Percentiles rank a stretch among this genome's conserved stretches.
These are phyloP conservation scores for Hydriomena furcata DNA, from an alignment of 2,888 invertebrate genomes.

Conservation along the genomic window DNA sequence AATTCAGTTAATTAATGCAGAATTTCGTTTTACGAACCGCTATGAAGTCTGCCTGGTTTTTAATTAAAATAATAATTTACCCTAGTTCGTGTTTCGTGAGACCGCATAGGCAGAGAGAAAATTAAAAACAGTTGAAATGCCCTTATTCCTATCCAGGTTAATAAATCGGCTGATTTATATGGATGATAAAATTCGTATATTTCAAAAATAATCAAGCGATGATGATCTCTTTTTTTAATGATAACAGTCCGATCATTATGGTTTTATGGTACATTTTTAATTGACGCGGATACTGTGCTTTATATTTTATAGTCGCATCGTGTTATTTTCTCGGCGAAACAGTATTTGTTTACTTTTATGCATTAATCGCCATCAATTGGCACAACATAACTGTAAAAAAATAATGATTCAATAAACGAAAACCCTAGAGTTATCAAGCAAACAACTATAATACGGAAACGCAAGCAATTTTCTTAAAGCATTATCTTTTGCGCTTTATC, in stretches of 20 bases:
- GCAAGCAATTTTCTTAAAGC: slow-evolving; percentile 41
- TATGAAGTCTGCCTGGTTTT: slow-evolving; percentile 43
- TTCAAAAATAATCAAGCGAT: slow-evolving; percentile 21
- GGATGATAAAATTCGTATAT: slow-evolving; percentile 24
- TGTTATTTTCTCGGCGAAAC: slow-evolving; percentile 21
- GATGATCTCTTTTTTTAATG: slow-evolving; percentile 23
- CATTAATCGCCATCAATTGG: not conserved
- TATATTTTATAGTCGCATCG: slow-evolving; percentile 13
- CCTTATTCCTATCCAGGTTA: slow-evolving; percentile 39
- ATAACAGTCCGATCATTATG: slow-evolving; percentile 21
- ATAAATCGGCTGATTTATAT: slow-evolving; percentile 37
- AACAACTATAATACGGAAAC: too few relatives aligned
- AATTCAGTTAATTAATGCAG: slow-evolving; percentile 7
- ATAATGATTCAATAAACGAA: too few relatives aligned
- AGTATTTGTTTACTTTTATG: slow-evolving; percentile 11
- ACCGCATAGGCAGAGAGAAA: slow-evolving; percentile 47
- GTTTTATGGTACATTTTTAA: slow-evolving; percentile 21
- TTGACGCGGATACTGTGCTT: slow-evolving; percentile 17
- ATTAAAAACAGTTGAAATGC: slow-evolving; percentile 39
- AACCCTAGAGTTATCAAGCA: too few relatives aligned
- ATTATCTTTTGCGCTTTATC: slow-evolving; percentile 3
- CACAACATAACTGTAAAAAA: too few relatives aligned
- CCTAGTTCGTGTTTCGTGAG: slow-evolving; percentile 43
- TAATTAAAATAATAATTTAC: slow-evolving; percentile 52
- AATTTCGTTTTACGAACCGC: slow-evolving; percentile 28